These are phyloP conservation scores for Lagopus muta DNA, from an alignment of 2,113 vertebrate species.

Conservation along the genomic window DNA sequence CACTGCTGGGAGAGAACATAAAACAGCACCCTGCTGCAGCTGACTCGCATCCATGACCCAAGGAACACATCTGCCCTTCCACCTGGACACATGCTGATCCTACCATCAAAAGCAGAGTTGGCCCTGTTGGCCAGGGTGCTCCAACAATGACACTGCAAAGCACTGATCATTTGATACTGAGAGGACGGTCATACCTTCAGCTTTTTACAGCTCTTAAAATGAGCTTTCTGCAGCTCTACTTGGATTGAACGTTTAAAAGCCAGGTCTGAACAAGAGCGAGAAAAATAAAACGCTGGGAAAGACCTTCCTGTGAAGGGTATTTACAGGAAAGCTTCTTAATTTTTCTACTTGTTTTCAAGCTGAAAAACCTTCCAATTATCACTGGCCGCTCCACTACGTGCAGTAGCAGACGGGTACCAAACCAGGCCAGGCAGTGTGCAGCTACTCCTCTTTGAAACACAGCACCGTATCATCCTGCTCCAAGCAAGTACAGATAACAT, in stretches of 20 bases:
- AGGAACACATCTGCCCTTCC: neutral
- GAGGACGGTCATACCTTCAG: neutral
- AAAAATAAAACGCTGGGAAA: constrained; percentile 24
- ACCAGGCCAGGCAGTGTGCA: constrained; percentile 13
- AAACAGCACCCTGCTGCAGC: neutral
- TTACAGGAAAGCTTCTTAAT: constrained; percentile 10
- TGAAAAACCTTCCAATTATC: constrained; percentile 5
- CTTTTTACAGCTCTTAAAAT: neutral
- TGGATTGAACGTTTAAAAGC: neutral
- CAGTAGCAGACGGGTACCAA: constrained; percentile 20
- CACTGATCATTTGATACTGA: accelerated
- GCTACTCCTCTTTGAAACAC: constrained; percentile 58
- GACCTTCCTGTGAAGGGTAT: neutral
- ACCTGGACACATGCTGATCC: neutral
- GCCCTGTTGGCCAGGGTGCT: neutral
- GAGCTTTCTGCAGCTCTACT: neutral
- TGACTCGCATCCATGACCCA: no score
- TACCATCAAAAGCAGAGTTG: accelerated
- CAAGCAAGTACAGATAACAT: constrained; percentile 42
- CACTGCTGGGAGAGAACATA: accelerated
- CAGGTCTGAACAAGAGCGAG: neutral
- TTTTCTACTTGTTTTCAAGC: constrained; percentile 34
- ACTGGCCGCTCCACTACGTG: neutral
- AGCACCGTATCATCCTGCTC: constrained; percentile 40
- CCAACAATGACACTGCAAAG: neutral